Evolutionary conservation across 2,888 invertebrate genomes (phyloP).

Genomic region (Craniophora ligustri): DNA sequence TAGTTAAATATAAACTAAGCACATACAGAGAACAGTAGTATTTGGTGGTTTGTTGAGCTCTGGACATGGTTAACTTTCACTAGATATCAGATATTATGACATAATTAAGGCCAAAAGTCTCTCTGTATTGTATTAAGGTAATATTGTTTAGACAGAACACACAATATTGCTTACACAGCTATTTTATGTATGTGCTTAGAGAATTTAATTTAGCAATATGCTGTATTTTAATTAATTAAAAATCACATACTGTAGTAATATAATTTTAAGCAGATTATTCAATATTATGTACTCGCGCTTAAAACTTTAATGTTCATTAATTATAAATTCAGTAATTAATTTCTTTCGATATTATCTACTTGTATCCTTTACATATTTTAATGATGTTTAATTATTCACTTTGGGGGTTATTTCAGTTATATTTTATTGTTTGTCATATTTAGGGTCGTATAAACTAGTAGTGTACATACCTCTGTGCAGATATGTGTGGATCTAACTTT

Average conservation of each 20-base stretch:
- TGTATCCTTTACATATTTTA: too few relatives aligned
- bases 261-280: slow-evolving; percentile 34
- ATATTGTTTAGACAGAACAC: too few relatives aligned
- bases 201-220: slow-evolving; percentile 28
- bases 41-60: too few relatives aligned
- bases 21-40: slow-evolving; percentile 29
- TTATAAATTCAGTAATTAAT: neutral
- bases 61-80: too few relatives aligned
- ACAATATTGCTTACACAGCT: slow-evolving; percentile 2
- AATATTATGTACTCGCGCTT: slow-evolving; percentile 11
- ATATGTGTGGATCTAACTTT: neutral
- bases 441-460: slow-evolving; percentile 12
- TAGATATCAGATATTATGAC: too few relatives aligned
- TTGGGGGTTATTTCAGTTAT: slow-evolving; percentile 4
- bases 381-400: too few relatives aligned
- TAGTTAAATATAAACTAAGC: too few relatives aligned
- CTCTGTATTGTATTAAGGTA: too few relatives aligned
- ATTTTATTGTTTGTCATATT: slow-evolving; percentile 28
- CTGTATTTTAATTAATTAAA: slow-evolving; percentile 21
- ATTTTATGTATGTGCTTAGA: slow-evolving; percentile 36
- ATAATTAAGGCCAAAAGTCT: too few relatives aligned
- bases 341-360: slow-evolving; percentile 1
- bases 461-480: neutral
- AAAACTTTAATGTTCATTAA: too few relatives aligned
- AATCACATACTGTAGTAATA: slow-evolving; percentile 15